phyloP scores from a whole-genome alignment of 2,113 vertebrate species.

The Etia nguti region DNA sequence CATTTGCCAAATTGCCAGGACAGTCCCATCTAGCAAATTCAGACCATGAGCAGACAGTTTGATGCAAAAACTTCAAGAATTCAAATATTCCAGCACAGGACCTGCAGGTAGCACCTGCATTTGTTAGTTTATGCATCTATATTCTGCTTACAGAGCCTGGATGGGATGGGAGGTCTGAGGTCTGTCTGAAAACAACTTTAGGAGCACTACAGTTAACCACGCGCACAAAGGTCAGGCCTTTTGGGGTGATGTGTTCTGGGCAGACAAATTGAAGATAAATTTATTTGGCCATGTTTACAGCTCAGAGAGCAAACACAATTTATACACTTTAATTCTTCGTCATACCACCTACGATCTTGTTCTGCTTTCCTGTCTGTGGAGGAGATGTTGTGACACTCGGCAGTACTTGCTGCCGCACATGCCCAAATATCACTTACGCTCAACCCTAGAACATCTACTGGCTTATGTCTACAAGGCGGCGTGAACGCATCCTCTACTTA shows the following conservation, averaged over 20 bases:
- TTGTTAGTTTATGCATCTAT: not conserved
- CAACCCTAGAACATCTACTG: not conserved
- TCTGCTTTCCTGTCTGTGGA: not conserved
- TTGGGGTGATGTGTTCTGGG: not conserved
- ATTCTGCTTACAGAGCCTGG: not conserved
- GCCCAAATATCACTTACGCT: not conserved
- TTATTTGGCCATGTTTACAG: not conserved
- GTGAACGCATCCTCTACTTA: not conserved
- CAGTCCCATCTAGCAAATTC: not conserved
- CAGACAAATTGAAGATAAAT: not conserved
- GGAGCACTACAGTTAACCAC: not conserved
- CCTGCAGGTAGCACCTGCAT: not conserved
- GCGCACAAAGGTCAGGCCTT: not conserved
- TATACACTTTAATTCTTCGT: not conserved
- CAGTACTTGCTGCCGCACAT: not conserved
- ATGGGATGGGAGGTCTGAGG: not conserved
- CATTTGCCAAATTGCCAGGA: not conserved
- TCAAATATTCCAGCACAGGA: not conserved
- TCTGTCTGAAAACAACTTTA: not conserved
- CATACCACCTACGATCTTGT: not conserved
- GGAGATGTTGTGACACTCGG: constrained; percentile 21
- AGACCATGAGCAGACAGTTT: not conserved
- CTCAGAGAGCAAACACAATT: not conserved
- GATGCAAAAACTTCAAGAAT: not conserved
- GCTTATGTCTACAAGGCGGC: constrained; percentile 4